phyloP scores from a whole-genome alignment of 37 sponge, comb jelly and placozoan species.

The Chondrilla cf. caribensis region DNA sequence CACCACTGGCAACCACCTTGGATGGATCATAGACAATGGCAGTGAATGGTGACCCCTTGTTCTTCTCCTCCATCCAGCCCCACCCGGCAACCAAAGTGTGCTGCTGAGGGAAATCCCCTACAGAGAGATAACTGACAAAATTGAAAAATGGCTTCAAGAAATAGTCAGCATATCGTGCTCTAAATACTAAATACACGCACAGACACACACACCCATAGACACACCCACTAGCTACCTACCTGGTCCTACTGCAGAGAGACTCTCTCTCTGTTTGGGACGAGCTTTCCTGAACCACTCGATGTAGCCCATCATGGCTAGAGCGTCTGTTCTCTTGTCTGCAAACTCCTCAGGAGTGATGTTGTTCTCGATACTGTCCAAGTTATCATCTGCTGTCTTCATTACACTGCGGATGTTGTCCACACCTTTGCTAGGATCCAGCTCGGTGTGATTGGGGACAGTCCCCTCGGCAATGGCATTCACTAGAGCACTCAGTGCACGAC shows the following conservation, averaged over 20 bases:
- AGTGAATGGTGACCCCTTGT: conserved; percentile 69
- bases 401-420: conserved; percentile 56
- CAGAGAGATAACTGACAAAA: too few species aligned
- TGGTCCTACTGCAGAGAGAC: conserved; percentile 35
- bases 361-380: conserved; percentile 44
- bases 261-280: neutral
- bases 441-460: conserved; percentile 41
- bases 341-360: conserved; percentile 65
- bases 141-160: too few species aligned
- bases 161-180: too few species aligned
- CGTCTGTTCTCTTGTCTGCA: conserved; percentile 44
- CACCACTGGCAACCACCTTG: conserved; percentile 41
- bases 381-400: conserved; percentile 58
- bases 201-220: too few species aligned
- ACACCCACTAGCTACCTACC: neutral
- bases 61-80: conserved; percentile 2
- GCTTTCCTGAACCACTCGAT: conserved; percentile 68
- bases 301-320: conserved; percentile 62
- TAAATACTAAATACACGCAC: too few species aligned
- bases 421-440: conserved; percentile 37
- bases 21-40: conserved; percentile 23
- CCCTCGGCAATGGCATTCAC: conserved; percentile 64
- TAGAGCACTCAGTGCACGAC: conserved; percentile 67
- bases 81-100: too few species aligned
- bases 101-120: too few species aligned